These are phyloP conservation scores for Gonocerus acuteangulatus DNA, from an alignment of 2,888 invertebrate genomes.

Conservation along the genomic window DNA sequence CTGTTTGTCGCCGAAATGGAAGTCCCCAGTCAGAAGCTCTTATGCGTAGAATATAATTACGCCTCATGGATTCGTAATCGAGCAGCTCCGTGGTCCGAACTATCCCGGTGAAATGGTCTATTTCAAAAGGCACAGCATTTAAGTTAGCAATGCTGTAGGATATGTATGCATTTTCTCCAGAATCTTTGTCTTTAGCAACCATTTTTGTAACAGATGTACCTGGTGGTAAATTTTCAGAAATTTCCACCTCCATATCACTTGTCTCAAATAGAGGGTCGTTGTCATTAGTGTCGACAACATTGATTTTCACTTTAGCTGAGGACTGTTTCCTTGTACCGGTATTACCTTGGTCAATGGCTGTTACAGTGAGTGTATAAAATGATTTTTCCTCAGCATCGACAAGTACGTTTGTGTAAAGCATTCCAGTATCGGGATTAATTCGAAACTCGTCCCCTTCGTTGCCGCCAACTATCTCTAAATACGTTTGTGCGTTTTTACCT, in stretches of 20 bases:
- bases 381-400: conserved; percentile 80
- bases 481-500: conserved; percentile 74
- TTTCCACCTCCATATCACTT: conserved; percentile 58
- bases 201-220: conserved; percentile 79
- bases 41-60: conserved; percentile 71
- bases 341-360: conserved; percentile 81
- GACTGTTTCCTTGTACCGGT: conserved; percentile 75
- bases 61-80: conserved; percentile 84
- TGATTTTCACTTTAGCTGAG: conserved; percentile 82
- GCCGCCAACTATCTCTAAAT: conserved; percentile 82
- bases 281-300: conserved; percentile 86
- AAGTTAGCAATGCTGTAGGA: conserved; percentile 89
- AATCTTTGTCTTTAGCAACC: conserved; percentile 78
- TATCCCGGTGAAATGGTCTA: conserved; percentile 87
- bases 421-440: conserved; percentile 80
- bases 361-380: conserved; percentile 78
- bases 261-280: conserved; percentile 84
- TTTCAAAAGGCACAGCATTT: conserved; percentile 86
- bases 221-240: conserved; percentile 81
- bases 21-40: conserved; percentile 93
- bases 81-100: conserved; percentile 75
- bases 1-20: conserved; percentile 85
- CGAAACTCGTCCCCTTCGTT: conserved; percentile 83
- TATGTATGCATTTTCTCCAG: conserved; percentile 90
- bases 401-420: conserved; percentile 71